Conservation (phyloP, 2,113 vertebrate genomes). For the Oostethus manadensis region DNA sequence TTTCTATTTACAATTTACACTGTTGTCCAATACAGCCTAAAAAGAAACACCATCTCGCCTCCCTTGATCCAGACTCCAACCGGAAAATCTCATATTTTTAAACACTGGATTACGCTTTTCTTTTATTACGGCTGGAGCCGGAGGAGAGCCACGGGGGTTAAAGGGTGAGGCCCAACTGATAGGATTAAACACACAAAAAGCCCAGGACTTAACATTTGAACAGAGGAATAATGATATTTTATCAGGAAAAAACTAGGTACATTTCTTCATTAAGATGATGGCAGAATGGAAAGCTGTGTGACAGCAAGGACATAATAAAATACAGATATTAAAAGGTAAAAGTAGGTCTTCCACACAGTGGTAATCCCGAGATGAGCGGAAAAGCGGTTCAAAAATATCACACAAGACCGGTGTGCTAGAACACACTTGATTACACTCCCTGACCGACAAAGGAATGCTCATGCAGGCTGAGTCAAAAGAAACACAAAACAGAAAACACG, state of each 20-base stretch:
- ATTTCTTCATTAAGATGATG: conserved; percentile 58
- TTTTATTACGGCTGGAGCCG: conserved; percentile 79
- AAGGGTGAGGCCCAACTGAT: conserved; percentile 57
- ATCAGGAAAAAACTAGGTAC: conserved; percentile 24
- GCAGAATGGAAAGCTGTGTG: conserved; percentile 34
- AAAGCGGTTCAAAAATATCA: conserved; percentile 47
- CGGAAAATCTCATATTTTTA: conserved; percentile 85
- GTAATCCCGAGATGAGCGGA: conserved; percentile 57
- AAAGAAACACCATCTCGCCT: conserved; percentile 6
- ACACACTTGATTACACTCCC: conserved; percentile 28
- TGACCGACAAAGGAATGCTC: conserved; percentile 27
- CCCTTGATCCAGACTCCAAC: conserved; percentile 78
- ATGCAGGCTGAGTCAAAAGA: conserved; percentile 1
- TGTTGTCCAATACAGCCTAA: too few species aligned
- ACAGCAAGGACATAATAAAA: conserved; percentile 44
- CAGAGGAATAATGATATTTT: conserved; percentile 55
- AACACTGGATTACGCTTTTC: conserved; percentile 86
- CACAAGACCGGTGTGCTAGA: conserved; percentile 13
- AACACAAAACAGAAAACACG: conserved; percentile 1
- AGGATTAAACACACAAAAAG: conserved; percentile 74
- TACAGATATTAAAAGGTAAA: conserved; percentile 48
- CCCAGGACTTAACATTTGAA: conserved; percentile 70
- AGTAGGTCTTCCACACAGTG: conserved; percentile 40
- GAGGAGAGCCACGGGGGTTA: conserved; percentile 34
- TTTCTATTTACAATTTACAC: too few species aligned